Evolutionary conservation across 2,113 vertebrate species (phyloP), one percentile per base, ranked within the genome.

Genomic region (Strigops habroptila): DNA sequence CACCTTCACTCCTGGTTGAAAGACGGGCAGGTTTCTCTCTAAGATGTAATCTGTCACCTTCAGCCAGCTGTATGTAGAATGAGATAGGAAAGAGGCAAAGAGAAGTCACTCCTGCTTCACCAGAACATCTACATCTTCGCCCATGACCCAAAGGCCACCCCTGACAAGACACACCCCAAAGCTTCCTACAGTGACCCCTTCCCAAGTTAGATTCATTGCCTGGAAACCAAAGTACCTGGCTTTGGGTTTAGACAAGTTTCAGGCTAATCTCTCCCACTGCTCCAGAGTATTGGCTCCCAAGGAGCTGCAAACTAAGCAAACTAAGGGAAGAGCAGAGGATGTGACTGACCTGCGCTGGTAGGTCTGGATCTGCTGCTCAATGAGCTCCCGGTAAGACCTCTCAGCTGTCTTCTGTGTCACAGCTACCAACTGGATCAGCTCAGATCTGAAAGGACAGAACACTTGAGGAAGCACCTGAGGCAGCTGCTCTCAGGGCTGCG

Each of bases 371-470:
- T 99, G 99, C 96, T 99, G 99, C 79, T 99, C 98, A 0, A 99
- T 99, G 80, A 99, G 98, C 81, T 99, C 99, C 62, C 98, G 97
- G 97, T 99, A 99, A 3, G 98, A 98, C 30, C 94, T 97, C 97
- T 99, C 99, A 0, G 99, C 99, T 6, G 98, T 98, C 96, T 98
- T 99, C 97, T 99, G 99, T 4, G 99, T 99, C 96, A 99, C 99
- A 0, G 99, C 99, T 25, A 99, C 99, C 97, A 99, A 95, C 97
- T 99, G 99, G 97, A 99, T 99, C 89, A 99, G 86, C 97, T 99
- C 99, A 1, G 99, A 99, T 97, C 99, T 99, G 97, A 19, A 68
- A 82, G 9, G 43, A 14, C 9, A 70, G 14, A 85, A 92, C 67
- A 83, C 23, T 30, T 37, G 30, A 91, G 65, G 68, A 74, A 82